Base-by-base conservation (phyloP, 2,797 vertebrate species). In the Pseudomugil tenellus region DNA sequence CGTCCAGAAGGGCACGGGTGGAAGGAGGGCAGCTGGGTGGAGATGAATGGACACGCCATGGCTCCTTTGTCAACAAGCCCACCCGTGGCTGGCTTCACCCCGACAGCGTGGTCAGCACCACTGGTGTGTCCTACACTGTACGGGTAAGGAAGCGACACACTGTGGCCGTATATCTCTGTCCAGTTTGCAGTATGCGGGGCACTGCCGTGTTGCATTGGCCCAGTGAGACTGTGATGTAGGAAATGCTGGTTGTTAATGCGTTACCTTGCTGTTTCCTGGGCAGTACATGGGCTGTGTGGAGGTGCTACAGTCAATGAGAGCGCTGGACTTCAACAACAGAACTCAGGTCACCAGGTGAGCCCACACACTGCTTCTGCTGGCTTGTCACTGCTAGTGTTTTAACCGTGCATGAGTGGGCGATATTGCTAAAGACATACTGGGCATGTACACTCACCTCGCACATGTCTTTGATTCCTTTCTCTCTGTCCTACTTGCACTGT, bases 251-350 rank as follows among this genome's bases (percentile, higher is more conserved):
- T 39, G 34, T 53, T 90, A 82, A 88, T 55, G 58, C 78, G 65
- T 89, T 69, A 58, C 51, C 57, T 89, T 88, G 79, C 85, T 90
- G 76, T 89, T 91, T 90, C 79, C 79, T 79, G 74, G 57, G 55
- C 89, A 97, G 96, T 99, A 99, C 90, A 99, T 99, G 98, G 98
- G 98, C 37, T 99, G 98, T 0, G 97, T 99, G 83, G 98, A 99
- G 88, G 98, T 99, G 35, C 95, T 98, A 3, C 97, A 99, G 92
- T 99, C 98, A 3, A 99, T 99, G 98, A 94, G 98, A 64, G 97
- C 97, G 10, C 90, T 99, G 67, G 97, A 99, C 90, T 99, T 99
- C 91, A 98, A 94, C 91, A 99, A 97, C 81, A 95, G 98, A 86
- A 99, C 98, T 17, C 97, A 98, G 90, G 98, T 99, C 92, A 99